phyloP scores from a whole-genome alignment of 2,888 invertebrate species.

The Ichneumon xanthorius region DNA sequence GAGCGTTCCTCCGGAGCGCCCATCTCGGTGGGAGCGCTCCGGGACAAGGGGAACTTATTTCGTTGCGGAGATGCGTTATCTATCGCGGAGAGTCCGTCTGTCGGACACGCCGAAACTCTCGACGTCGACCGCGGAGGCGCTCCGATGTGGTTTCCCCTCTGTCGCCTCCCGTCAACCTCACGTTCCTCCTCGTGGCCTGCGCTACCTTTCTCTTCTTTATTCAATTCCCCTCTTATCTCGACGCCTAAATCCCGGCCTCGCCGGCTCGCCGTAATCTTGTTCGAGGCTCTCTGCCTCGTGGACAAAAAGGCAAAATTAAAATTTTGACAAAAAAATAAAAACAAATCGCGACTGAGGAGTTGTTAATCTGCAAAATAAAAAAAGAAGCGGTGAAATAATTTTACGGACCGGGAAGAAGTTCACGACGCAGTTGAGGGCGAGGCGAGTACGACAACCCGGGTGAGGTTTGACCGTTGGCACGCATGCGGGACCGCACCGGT shows the following conservation, averaged over 20 bases:
- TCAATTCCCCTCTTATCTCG: neutral
- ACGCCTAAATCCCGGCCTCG: neutral
- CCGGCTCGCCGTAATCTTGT: neutral
- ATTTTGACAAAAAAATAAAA: neutral
- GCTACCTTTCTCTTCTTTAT: conserved; percentile 30
- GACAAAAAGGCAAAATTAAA: neutral
- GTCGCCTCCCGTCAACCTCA: conserved; percentile 24
- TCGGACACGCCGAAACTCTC: conserved; percentile 75
- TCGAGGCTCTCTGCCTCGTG: neutral
- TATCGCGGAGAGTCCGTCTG: conserved; percentile 81
- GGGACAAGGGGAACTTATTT: conserved; percentile 73
- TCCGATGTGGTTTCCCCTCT: conserved; percentile 40
- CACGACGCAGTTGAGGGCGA: neutral
- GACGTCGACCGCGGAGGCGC: conserved; percentile 47
- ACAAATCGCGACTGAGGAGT: too few relatives aligned
- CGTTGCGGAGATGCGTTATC: conserved; percentile 78
- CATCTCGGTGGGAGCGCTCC: conserved; percentile 9
- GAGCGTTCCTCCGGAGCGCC: neutral
- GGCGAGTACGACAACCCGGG: neutral
- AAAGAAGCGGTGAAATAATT: neutral
- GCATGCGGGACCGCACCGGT: too few relatives aligned
- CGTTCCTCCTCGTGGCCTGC: conserved; percentile 19
- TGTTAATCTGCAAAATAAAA: neutral
- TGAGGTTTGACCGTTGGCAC: too few relatives aligned
- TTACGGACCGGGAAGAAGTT: too few relatives aligned